Conservation (phyloP, 2,797 vertebrate species). For the Pipistrellus nathusii region DNA sequence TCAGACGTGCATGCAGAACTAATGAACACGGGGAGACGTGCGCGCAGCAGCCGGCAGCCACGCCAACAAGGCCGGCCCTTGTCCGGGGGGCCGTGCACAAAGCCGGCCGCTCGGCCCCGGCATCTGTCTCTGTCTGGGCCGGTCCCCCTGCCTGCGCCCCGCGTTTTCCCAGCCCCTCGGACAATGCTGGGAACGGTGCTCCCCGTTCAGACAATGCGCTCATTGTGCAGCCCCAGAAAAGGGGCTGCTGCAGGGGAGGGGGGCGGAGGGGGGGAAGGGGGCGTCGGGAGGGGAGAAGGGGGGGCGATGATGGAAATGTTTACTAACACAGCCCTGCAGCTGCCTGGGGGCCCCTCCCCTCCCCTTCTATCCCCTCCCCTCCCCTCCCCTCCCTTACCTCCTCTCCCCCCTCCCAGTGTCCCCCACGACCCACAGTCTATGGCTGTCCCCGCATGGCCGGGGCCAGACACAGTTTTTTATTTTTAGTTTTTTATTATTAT, state of each 20-base stretch:
- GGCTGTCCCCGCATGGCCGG: neutral
- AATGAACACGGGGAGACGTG: constrained; percentile 95
- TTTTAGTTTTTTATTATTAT: too few species aligned
- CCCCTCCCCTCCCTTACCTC: constrained; percentile 28
- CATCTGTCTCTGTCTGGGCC: constrained; percentile 96
- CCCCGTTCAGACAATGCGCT: constrained; percentile 91
- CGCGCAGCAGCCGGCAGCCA: constrained; percentile 88
- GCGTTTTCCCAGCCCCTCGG: constrained; percentile 88
- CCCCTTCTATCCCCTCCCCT: neutral
- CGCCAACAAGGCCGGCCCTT: constrained; percentile 92
- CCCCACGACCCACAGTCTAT: neutral
- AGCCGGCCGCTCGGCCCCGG: constrained; percentile 80
- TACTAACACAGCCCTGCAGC: constrained; percentile 95
- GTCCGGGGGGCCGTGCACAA: constrained; percentile 90
- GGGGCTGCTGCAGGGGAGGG: constrained; percentile 70
- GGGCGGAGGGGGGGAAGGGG: constrained; percentile 66
- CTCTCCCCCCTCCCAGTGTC: neutral
- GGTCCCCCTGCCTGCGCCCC: constrained; percentile 89
- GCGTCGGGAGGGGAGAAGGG: constrained; percentile 83
- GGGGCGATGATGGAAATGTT: constrained; percentile 90
- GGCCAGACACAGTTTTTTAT: neutral
- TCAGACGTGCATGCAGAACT: constrained; percentile 97
- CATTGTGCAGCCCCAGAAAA: constrained; percentile 92
- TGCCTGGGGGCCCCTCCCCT: constrained; percentile 87
- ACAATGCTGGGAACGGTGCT: constrained; percentile 92